Evolutionary conservation across 2,888 invertebrate genomes (phyloP), one percentile per base, ranked within the genome.

Genomic region (Scaptomyza parva): DNA sequence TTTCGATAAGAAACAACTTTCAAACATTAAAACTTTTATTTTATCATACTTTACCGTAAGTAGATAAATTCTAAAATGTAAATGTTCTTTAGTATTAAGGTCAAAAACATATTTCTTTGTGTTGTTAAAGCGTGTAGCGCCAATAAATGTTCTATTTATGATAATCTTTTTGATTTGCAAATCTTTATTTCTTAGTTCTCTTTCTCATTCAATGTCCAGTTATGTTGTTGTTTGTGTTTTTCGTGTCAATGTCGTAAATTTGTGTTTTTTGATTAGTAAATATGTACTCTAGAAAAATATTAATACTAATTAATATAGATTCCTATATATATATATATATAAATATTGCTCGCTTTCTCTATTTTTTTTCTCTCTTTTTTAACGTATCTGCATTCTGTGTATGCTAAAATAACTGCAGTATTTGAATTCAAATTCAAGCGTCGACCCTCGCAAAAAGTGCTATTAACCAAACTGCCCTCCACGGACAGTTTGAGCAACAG

Each of bases 401-500:
- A 61, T 69, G 78, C 41, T 6, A 58, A 43, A 53, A 60, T 41
- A 54, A 55, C 60, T 37, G 62, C 85, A 89, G 86, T 89, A 79
- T 90, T 90, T 86, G 92, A 91, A 70, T 91, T 91, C 83, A 92
- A 91, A 88, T 90, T 90, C 81, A 86, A 89, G 88, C 91, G 92
- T 80, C 90, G 91, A 89, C 91, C 92, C 88, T 92, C 92, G 80
- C 90, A 92, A 73, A 92, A 92, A 89, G 92, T 92, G 78, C 89
- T 93, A 69, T 91, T 93, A 84, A 93, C 93, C 78, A 93, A 93
- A 92, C 91, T 93, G 83, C 93, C 93, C 76, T 93, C 94, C 68
- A 93, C 92, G 78, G 94, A 94, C 89, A 93, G 93, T 78, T 91
- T 94, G 85, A 93, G 92, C 91, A 93, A 93, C 90, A 93, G 93